Conservation (phyloP, 2,113 vertebrate genomes). For the Poicephalus meyeri region DNA sequence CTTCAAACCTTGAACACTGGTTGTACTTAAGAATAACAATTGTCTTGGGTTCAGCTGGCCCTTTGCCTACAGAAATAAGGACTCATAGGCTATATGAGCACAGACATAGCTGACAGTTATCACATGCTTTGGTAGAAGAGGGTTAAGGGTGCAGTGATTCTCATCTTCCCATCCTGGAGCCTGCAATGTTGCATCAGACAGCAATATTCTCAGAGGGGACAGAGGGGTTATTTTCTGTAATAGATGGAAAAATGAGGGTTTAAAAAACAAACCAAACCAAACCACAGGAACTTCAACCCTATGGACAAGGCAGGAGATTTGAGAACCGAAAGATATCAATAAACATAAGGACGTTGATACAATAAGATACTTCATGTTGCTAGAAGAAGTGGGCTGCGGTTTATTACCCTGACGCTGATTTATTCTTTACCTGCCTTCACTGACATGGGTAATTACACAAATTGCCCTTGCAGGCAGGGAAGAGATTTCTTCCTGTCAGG, state of each 20-base stretch:
- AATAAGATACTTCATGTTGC: neutral
- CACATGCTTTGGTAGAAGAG: neutral
- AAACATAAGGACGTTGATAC: neutral
- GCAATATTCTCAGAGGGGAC: neutral
- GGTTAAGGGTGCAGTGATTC: neutral
- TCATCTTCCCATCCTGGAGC: neutral
- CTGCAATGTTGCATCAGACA: neutral
- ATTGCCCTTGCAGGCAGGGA: neutral
- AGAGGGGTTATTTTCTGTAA: neutral
- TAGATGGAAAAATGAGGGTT: neutral
- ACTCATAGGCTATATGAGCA: neutral
- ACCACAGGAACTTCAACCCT: neutral
- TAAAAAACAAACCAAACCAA: neutral
- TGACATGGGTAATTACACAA: neutral
- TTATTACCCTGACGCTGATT: neutral
- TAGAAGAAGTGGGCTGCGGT: neutral
- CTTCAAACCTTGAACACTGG: neutral
- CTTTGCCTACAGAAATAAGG: neutral
- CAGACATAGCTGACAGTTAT: neutral
- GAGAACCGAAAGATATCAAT: neutral
- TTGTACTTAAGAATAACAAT: neutral
- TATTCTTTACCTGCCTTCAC: neutral
- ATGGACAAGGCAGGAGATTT: neutral
- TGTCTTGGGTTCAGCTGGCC: neutral
- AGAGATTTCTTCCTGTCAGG: neutral